A percentile compares a stretch with the other conserved stretches of the same genome.
Evolutionary conservation across 1,140 invertebrate species (phyloP).

Genomic region (Drosophila mojavensis): DNA sequence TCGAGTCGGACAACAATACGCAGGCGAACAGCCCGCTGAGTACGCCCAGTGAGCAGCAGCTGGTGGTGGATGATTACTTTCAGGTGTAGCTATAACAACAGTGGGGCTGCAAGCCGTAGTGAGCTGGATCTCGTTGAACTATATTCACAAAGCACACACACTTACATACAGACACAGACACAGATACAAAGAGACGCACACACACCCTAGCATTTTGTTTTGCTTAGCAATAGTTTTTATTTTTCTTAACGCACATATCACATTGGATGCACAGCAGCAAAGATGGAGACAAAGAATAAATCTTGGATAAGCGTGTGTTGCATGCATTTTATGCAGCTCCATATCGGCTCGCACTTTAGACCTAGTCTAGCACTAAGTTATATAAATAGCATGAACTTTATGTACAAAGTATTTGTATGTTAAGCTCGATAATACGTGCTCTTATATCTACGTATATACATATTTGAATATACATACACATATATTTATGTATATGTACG

Average conservation of each 20-base stretch:
- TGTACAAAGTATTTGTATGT: slow-evolving; percentile 80
- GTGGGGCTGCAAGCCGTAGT: slow-evolving; percentile 14
- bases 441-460: slow-evolving; percentile 1
- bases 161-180: not conserved
- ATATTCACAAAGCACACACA: slow-evolving; percentile 9
- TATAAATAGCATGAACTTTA: slow-evolving; percentile 44
- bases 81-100: slow-evolving; percentile 60
- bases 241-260: slow-evolving; percentile 59
- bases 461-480: too few species aligned
- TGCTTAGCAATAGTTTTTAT: slow-evolving; percentile 73
- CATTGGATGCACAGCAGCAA: slow-evolving; percentile 41
- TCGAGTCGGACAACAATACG: slow-evolving; percentile 65
- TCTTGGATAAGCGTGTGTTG: not conserved
- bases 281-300: slow-evolving; percentile 38
- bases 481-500: not conserved
- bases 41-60: slow-evolving; percentile 63
- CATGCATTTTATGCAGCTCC: slow-evolving; percentile 50
- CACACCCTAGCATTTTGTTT: slow-evolving; percentile 41
- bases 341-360: slow-evolving; percentile 68
- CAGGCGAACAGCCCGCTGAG: slow-evolving; percentile 72
- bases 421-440: slow-evolving; percentile 47
- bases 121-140: slow-evolving; percentile 69
- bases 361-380: slow-evolving; percentile 51
- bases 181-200: too few species aligned
- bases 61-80: slow-evolving; percentile 76